These are phyloP conservation scores for Bhutanitis thaidina DNA, from an alignment of 2,888 invertebrate genomes.

Conservation along the genomic window DNA sequence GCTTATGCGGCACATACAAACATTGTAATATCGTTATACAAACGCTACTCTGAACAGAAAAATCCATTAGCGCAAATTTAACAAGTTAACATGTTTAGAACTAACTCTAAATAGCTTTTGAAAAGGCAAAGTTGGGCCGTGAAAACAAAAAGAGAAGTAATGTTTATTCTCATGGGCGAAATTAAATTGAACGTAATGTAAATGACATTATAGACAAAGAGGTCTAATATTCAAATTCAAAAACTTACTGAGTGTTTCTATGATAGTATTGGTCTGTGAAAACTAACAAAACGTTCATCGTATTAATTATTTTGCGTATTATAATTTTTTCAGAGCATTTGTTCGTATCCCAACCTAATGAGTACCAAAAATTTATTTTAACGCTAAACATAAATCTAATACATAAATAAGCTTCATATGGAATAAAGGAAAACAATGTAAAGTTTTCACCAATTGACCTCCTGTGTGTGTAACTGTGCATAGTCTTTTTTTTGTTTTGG, in stretches of 20 bases:
- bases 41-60: constrained; percentile 21
- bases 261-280: neutral
- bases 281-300: neutral
- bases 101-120: constrained; percentile 3
- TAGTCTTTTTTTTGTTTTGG: too few relatives aligned
- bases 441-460: too few relatives aligned
- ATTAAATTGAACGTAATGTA: neutral
- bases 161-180: constrained; percentile 4
- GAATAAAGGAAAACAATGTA: too few relatives aligned
- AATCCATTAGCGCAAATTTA: constrained; percentile 25
- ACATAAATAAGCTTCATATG: too few relatives aligned
- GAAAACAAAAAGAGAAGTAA: constrained; percentile 1
- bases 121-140: neutral
- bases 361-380: too few relatives aligned
- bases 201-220: constrained; percentile 6
- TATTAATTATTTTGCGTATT: neutral
- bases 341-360: too few relatives aligned
- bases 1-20: constrained; percentile 8
- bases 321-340: too few relatives aligned
- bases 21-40: constrained; percentile 9
- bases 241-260: neutral
- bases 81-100: constrained; percentile 15
- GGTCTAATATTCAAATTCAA: neutral
- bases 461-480: too few relatives aligned
- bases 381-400: too few relatives aligned